Evolutionary conservation across 2,113 vertebrate genomes (phyloP).

Genomic region (Engraulis encrasicolus): DNA sequence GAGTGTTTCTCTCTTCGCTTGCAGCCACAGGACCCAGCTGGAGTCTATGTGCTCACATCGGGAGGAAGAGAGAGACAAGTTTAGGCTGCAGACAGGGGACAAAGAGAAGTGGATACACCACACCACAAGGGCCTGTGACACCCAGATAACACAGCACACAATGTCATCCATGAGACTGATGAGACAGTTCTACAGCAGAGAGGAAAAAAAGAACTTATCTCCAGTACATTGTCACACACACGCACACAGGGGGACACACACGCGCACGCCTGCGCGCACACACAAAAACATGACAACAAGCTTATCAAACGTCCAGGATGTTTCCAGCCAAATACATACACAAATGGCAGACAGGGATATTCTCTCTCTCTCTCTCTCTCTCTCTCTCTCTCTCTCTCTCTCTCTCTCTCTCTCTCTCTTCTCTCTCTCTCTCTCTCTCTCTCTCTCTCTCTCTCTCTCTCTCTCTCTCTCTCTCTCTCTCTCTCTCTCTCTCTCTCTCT

Average conservation of each 20-base stretch:
- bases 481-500: not conserved
- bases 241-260: not conserved
- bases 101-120: not conserved
- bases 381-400: not conserved
- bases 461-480: not conserved
- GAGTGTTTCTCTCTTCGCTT: not conserved
- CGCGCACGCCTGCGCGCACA: not conserved
- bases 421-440: not conserved
- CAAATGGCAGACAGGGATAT: not conserved
- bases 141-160: not conserved
- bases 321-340: slow-evolving; percentile 7
- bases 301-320: slow-evolving; percentile 11
- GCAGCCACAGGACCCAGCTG: not conserved
- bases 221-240: not conserved
- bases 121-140: not conserved
- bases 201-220: not conserved
- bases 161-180: not conserved
- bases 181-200: not conserved
- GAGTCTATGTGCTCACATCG: not conserved
- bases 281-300: not conserved
- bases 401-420: not conserved
- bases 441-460: not conserved
- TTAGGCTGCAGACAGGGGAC: not conserved
- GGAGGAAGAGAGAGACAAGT: not conserved
- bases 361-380: not conserved